Conservation (phyloP, 2,888 invertebrate genomes). For the Microplitis manilae region DNA sequence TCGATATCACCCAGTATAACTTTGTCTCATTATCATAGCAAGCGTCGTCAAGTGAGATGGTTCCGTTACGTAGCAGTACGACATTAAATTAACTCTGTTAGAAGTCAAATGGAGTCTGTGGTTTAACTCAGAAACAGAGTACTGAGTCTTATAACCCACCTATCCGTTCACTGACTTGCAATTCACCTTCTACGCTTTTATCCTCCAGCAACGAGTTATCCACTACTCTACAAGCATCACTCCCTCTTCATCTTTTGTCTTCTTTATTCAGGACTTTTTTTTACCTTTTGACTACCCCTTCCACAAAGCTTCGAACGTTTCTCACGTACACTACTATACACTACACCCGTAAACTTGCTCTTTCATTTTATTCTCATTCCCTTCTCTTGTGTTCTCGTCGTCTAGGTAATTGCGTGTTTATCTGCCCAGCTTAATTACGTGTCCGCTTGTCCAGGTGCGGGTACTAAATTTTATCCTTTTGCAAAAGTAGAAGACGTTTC, state of each 20-base stretch:
- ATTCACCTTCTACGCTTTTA: neutral
- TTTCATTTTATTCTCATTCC: conserved; percentile 42
- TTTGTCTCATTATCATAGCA: conserved; percentile 36
- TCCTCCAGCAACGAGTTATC: neutral
- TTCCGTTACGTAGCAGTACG: conserved; percentile 13
- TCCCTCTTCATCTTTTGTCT: neutral
- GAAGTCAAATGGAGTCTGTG: conserved; percentile 43
- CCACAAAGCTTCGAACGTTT: conserved; percentile 24
- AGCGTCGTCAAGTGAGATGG: conserved; percentile 18
- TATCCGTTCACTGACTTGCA: conserved; percentile 1
- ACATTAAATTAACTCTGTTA: conserved; percentile 48
- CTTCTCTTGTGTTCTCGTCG: conserved; percentile 54
- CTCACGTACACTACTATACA: conserved; percentile 47
- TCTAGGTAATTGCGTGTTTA: conserved; percentile 67
- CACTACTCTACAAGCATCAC: neutral
- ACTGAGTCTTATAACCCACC: neutral
- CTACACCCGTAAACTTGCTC: conserved; percentile 47
- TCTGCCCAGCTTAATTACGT: conserved; percentile 66
- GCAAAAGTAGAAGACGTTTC: conserved; percentile 27
- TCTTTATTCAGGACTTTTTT: neutral
- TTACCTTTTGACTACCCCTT: neutral
- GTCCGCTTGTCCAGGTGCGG: conserved; percentile 64
- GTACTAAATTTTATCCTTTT: conserved; percentile 60
- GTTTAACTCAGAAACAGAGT: conserved; percentile 24
- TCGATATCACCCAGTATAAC: conserved; percentile 35